Evolutionary conservation across 2,113 vertebrate genomes (phyloP), one percentile per base, ranked within the genome.

Genomic region (Maccullochella peelii): DNA sequence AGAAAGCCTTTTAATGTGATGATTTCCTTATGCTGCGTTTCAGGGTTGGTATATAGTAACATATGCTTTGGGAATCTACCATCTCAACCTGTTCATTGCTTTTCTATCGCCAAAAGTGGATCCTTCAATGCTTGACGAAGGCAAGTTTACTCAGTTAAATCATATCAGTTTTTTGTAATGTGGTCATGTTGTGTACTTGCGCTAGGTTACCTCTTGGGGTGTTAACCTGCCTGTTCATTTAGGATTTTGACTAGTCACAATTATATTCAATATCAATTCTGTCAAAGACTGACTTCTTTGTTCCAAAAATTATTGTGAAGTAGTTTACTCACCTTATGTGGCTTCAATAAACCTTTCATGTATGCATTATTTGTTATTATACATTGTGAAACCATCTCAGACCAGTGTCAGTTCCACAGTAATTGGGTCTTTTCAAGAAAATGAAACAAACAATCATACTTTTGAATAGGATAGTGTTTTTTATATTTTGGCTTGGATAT

Each of bases 21-120:
- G 11, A 11, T 89, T 78, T 91, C 67, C 42, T 27, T 87, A 23
- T 87, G 42, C 47, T 92, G 50, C 73, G 85, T 90, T 92, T 86
- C 85, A 96, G 96, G 96, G 96, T 73, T 96, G 96, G 96, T 96
- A 96, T 93, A 96, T 96, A 91, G 93, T 96, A 85, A 96, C 96
- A 80, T 96, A 96, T 73, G 96, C 96, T 83, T 94, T 96, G 88
- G 96, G 96, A 91, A 96, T 96, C 87, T 96, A 96, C 92, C 95
- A 96, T 89, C 95, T 96, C 89, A 96, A 96, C 90, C 90, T 96
- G 88, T 96, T 96, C 94, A 96, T 96, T 77, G 96, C 96, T 87
- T 96, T 96, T 90, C 95, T 96, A 78, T 96, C 96, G 14, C 96
- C 96, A 83, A 96, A 96, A 95, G 96, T 96, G 94, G 96, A 96